A percentile compares a stretch with the other conserved stretches of the same genome.
These are phyloP conservation scores for Steinernema hermaphroditum DNA, from an alignment of 2,888 invertebrate genomes.

Conservation along the genomic window DNA sequence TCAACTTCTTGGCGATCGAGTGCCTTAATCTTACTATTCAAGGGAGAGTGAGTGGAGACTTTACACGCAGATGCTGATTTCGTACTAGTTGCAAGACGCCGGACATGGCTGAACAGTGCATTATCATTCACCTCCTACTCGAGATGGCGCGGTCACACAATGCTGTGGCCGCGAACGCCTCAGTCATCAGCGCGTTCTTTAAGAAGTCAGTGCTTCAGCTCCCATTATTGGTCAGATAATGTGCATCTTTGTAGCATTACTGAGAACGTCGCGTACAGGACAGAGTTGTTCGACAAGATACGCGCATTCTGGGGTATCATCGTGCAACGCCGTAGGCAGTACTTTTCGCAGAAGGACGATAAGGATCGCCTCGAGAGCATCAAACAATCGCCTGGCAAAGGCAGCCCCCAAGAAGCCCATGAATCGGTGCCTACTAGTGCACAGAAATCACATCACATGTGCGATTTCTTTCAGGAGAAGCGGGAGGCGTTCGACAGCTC, in stretches of 20 bases:
- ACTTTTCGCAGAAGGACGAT: slow-evolving; percentile 81
- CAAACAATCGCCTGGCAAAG: slow-evolving; percentile 91
- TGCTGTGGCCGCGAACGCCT: slow-evolving; percentile 56
- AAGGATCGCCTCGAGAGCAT: slow-evolving; percentile 76
- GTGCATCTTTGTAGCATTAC: slow-evolving; percentile 75
- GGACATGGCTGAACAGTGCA: slow-evolving; percentile 94
- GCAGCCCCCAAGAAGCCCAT: slow-evolving; percentile 95
- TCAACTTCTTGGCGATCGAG: slow-evolving; percentile 96
- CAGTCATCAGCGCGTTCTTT: slow-evolving; percentile 62
- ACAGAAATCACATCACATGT: too few species aligned
- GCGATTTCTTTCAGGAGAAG: slow-evolving; percentile 68
- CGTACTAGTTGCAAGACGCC: slow-evolving; percentile 84
- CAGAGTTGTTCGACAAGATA: slow-evolving; percentile 90
- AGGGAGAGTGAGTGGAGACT: slow-evolving; percentile 69
- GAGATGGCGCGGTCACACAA: slow-evolving; percentile 81
- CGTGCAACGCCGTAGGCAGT: slow-evolving; percentile 70
- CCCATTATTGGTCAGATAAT: neutral
- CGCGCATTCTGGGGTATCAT: slow-evolving; percentile 85
- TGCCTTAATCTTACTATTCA: slow-evolving; percentile 97
- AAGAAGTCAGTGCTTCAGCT: slow-evolving; percentile 52
- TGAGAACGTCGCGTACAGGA: slow-evolving; percentile 88
- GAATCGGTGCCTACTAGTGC: slow-evolving; percentile 88
- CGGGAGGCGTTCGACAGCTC: slow-evolving; percentile 74
- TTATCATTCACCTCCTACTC: slow-evolving; percentile 91
- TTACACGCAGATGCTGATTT: neutral